These are phyloP conservation scores for Luscinia luscinia DNA, from an alignment of 2,797 vertebrate species.

Conservation along the genomic window DNA sequence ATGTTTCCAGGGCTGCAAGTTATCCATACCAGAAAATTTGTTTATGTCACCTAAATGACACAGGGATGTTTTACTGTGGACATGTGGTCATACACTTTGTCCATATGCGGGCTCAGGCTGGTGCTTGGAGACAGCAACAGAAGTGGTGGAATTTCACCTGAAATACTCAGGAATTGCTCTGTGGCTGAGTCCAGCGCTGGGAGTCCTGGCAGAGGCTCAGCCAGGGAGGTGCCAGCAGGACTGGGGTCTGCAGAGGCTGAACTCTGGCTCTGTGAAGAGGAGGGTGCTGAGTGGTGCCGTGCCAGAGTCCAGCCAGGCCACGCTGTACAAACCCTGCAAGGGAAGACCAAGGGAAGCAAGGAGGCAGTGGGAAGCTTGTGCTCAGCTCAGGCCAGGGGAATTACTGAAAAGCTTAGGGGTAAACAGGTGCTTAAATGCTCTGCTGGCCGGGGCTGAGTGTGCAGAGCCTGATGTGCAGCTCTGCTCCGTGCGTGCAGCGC, in stretches of 20 bases:
- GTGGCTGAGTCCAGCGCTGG: neutral
- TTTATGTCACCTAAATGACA: neutral
- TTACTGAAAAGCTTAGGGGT: neutral
- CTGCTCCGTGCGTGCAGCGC: accelerated
- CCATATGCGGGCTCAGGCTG: neutral
- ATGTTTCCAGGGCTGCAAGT: neutral
- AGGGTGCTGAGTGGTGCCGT: accelerated
- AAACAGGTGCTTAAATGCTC: slow-evolving; percentile 17
- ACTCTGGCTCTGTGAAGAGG: neutral
- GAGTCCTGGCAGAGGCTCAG: neutral
- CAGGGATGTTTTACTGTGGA: neutral
- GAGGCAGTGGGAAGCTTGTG: neutral
- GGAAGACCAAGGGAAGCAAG: neutral
- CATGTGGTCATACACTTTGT: neutral
- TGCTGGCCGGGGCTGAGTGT: accelerated
- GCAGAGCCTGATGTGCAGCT: neutral
- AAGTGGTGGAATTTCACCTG: neutral
- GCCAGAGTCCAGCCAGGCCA: accelerated
- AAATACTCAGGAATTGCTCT: neutral
- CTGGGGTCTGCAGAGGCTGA: neutral
- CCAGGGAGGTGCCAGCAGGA: neutral
- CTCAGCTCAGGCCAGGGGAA: neutral
- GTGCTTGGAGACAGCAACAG: neutral
- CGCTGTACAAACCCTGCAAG: neutral
- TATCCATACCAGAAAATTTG: neutral